Base-by-base conservation (phyloP, 2,113 vertebrate species). In the Strix aluco region DNA sequence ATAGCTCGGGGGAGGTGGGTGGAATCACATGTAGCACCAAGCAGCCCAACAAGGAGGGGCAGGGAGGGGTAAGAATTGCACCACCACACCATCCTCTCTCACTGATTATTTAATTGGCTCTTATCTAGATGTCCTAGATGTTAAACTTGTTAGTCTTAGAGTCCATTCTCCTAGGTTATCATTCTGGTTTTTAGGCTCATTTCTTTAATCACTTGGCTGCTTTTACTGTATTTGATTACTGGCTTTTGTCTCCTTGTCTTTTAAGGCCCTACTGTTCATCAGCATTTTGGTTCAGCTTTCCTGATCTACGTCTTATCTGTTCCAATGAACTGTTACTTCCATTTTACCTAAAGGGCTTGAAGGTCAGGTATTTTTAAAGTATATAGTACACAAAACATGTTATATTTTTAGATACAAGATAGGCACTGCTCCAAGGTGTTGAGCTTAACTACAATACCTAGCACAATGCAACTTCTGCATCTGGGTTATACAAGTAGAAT, bases 301-400 rank as follows among this genome's bases (percentile, higher is more conserved):
- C 49, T 85, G 7, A 75, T 84, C 23, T 73, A 5, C 74, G 67
- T 32, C 3, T 5, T 78, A 40, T 40, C 3, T 82, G 9, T 95
- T 75, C 26, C 67, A 67, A 2, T 52, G 2, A 79, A 52, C 19
- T 92, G 4, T 82, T 90, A 18, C 70, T 89, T 86, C 66, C 1
- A 47, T 86, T 83, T 80, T 77, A 36, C 11, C 7, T 72, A 38
- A 49, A 54, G 22, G 27, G 12, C 19, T 59, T 65, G 47, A 57
- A 32, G 47, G 18, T 92, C 36, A 63, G 6, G 10, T 71, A 11
- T 71, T 84, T 32, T 66, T 55, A 20, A 87, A 87, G 61, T 62
- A 47, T 1, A 0, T 22, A 38, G 8, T 16, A 34, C 1, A 2
- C 3, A 10, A 79, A 92, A 10, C 32, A 44, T 67, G 9, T 49